phyloP scores from a whole-genome alignment of 2,113 vertebrate genomes.

The Piprites chloris region DNA sequence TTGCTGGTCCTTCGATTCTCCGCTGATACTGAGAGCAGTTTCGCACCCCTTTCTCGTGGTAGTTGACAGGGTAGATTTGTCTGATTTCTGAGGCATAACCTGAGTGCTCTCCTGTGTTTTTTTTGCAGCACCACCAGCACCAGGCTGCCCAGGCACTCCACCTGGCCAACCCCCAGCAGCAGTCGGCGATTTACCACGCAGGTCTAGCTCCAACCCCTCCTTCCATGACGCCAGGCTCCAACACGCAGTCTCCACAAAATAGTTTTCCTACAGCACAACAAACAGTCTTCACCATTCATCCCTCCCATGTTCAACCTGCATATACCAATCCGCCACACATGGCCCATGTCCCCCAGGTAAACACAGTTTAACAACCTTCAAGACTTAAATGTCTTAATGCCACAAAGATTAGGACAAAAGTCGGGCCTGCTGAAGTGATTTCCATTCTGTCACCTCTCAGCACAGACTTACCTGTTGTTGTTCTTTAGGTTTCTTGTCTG shows the following conservation, averaged over 20 bases:
- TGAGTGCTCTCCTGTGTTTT: neutral
- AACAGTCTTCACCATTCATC: slow-evolving; percentile 93
- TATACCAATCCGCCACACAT: slow-evolving; percentile 94
- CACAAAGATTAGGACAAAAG: slow-evolving; percentile 29
- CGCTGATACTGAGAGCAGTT: neutral
- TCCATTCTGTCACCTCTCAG: slow-evolving; percentile 55
- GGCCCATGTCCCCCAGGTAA: slow-evolving; percentile 96
- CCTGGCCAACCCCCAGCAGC: slow-evolving; percentile 90
- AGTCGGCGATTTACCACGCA: slow-evolving; percentile 91
- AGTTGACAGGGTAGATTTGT: rapidly evolving
- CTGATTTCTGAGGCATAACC: neutral
- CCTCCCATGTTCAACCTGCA: slow-evolving; percentile 94
- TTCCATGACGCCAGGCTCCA: slow-evolving; percentile 95
- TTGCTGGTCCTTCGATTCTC: neutral
- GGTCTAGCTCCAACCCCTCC: slow-evolving; percentile 92
- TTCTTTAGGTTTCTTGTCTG: slow-evolving; percentile 57
- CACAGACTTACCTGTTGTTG: slow-evolving; percentile 29
- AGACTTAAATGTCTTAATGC: slow-evolving; percentile 58
- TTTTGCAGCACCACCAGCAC: slow-evolving; percentile 87
- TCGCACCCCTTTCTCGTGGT: rapidly evolving
- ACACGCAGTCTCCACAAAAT: slow-evolving; percentile 94
- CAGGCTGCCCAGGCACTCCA: slow-evolving; percentile 93
- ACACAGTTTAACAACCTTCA: slow-evolving; percentile 62
- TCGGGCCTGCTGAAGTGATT: slow-evolving; percentile 58
- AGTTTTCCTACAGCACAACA: slow-evolving; percentile 93